A percentile compares a stretch with the other conserved stretches of the same genome.
phyloP scores from a whole-genome alignment of 1,140 invertebrate species.

The Papilio xuthus region DNA sequence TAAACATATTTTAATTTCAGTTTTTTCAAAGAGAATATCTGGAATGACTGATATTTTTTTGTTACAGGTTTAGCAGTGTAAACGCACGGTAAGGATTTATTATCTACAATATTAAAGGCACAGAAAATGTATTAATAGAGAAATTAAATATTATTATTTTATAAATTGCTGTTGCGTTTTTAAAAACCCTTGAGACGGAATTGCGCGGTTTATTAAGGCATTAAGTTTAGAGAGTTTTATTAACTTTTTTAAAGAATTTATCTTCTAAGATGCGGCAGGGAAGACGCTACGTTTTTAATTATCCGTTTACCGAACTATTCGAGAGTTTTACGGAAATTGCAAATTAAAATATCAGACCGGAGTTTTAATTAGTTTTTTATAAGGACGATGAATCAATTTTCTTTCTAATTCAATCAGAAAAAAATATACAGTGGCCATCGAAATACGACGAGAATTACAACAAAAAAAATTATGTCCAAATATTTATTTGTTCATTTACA shows the following conservation, averaged over 20 bases:
- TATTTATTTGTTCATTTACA: no score
- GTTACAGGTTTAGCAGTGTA: no score
- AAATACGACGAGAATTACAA: neutral
- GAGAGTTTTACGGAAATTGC: conserved; percentile 16
- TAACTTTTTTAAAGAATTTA: neutral
- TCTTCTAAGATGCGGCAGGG: neutral
- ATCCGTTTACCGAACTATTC: conserved; percentile 13
- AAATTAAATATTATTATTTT: no score
- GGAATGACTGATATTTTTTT: no score
- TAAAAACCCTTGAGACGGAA: neutral
- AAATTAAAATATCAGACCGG: conserved; percentile 7
- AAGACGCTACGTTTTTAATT: conserved; percentile 17
- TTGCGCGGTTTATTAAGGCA: neutral
- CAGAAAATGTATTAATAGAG: no score
- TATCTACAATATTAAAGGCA: no score
- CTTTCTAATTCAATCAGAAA: neutral
- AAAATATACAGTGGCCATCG: neutral
- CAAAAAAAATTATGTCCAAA: neutral
- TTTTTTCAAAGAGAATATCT: no score
- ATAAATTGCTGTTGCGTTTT: no score
- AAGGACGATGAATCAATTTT: neutral
- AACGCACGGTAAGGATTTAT: no score
- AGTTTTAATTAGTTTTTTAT: conserved; percentile 15
- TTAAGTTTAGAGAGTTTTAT: conserved; percentile 1
- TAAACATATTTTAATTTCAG: no score